Evolutionary conservation across 2,797 vertebrate species (phyloP).

Genomic region (Acomys russatus): DNA sequence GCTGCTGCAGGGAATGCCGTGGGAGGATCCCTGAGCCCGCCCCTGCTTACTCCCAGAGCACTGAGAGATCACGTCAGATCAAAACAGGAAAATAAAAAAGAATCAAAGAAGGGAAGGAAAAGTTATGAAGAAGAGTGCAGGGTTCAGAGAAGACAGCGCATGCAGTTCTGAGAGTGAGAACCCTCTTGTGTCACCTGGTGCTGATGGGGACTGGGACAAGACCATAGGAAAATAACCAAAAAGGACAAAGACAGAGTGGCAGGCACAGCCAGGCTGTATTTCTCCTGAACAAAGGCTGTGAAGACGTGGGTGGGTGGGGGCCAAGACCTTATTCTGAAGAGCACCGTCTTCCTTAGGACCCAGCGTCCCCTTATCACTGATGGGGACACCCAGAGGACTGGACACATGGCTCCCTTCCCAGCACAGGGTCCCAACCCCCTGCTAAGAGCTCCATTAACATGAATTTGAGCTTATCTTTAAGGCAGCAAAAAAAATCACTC

Average conservation of each 20-base stretch:
- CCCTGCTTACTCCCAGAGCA: background rate
- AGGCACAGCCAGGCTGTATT: background rate
- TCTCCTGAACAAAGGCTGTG: constrained; percentile 5
- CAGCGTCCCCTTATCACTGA: accelerated
- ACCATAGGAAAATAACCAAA: background rate
- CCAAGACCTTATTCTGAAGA: accelerated
- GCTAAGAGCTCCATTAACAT: background rate
- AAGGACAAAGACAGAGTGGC: background rate
- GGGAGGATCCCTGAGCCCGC: accelerated
- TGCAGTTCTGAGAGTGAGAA: background rate
- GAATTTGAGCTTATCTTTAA: background rate
- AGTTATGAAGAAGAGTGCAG: background rate
- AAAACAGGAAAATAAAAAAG: background rate
- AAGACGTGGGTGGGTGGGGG: background rate
- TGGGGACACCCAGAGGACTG: background rate
- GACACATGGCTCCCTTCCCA: background rate
- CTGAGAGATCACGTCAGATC: background rate
- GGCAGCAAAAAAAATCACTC: background rate
- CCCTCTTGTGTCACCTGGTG: background rate
- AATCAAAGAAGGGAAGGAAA: background rate
- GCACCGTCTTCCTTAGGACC: background rate
- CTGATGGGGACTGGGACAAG: background rate
- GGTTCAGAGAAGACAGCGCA: background rate
- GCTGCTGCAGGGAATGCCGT: background rate
- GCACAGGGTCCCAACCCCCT: background rate